These are phyloP conservation scores for Papilio polytes DNA, from an alignment of 1,140 invertebrate species.

Conservation along the genomic window DNA sequence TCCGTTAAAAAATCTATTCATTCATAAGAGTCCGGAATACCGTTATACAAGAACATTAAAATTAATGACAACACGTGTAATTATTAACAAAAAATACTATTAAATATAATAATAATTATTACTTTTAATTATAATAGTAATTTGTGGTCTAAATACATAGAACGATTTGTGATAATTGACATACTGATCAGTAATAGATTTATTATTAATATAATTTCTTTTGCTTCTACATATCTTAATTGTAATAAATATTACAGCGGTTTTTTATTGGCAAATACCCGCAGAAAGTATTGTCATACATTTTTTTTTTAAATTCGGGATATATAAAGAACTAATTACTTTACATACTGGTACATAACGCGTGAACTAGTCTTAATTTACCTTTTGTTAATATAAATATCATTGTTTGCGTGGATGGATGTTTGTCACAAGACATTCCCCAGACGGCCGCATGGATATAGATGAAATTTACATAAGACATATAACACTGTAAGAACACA, in stretches of 20 bases:
- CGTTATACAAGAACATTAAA: constrained; percentile 1
- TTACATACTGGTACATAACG: too few species aligned
- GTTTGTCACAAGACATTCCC: too few species aligned
- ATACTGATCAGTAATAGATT: not conserved
- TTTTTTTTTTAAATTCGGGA: too few species aligned
- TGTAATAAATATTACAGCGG: not conserved
- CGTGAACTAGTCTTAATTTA: too few species aligned
- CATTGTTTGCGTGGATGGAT: too few species aligned
- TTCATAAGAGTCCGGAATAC: not conserved
- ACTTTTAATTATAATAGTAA: not conserved
- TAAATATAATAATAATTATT: not conserved
- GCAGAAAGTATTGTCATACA: too few species aligned
- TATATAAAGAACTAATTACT: too few species aligned
- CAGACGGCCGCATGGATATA: too few species aligned
- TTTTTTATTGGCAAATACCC: too few species aligned
- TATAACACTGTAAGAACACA: too few species aligned
- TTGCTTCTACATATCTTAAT: not conserved
- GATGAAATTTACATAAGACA: too few species aligned
- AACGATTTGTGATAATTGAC: not conserved
- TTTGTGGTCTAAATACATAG: not conserved
- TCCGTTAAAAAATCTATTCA: constrained; percentile 24
- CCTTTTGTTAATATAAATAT: too few species aligned
- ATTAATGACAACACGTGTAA: not conserved
- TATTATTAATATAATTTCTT: not conserved
- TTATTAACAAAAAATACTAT: not conserved